A percentile compares a stretch with the other conserved stretches of the same genome.
Conservation (phyloP, 1,140 invertebrate species). For the Macrobrachium nipponense region DNA sequence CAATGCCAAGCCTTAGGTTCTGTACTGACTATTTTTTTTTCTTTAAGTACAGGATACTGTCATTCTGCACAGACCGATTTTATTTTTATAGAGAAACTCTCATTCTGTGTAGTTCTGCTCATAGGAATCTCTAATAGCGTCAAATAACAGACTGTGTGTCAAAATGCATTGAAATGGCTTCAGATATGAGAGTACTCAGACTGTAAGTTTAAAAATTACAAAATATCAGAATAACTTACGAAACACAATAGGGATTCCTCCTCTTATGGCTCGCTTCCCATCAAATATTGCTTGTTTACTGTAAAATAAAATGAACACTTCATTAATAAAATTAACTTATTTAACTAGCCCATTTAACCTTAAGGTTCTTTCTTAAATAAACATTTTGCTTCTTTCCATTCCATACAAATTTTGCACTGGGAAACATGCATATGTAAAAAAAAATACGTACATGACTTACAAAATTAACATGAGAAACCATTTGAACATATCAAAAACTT, state of each 20-base stretch:
- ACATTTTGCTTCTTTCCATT: too few species aligned
- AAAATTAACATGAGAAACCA: too few species aligned
- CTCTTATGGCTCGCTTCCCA: slow-evolving; percentile 93
- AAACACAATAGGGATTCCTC: slow-evolving; percentile 95
- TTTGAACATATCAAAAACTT: too few species aligned
- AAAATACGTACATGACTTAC: too few species aligned
- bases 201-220: slow-evolving; percentile 1
- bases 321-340: slow-evolving; percentile 41
- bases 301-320: slow-evolving; percentile 67
- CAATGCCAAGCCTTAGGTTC: too few species aligned
- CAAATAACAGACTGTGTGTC: too few species aligned
- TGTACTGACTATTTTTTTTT: neutral
- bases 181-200: neutral
- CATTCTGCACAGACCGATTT: too few species aligned
- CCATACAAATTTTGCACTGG: too few species aligned
- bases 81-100: too few species aligned
- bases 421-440: too few species aligned
- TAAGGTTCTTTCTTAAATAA: neutral
- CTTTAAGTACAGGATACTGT: slow-evolving; percentile 4
- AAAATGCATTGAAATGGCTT: too few species aligned
- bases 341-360: neutral
- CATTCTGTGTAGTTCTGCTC: neutral
- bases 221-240: slow-evolving; percentile 78
- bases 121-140: too few species aligned
- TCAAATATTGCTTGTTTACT: slow-evolving; percentile 94